Evolutionary conservation across 2,888 invertebrate species (phyloP).

Genomic region (Silvanus unidentatus): DNA sequence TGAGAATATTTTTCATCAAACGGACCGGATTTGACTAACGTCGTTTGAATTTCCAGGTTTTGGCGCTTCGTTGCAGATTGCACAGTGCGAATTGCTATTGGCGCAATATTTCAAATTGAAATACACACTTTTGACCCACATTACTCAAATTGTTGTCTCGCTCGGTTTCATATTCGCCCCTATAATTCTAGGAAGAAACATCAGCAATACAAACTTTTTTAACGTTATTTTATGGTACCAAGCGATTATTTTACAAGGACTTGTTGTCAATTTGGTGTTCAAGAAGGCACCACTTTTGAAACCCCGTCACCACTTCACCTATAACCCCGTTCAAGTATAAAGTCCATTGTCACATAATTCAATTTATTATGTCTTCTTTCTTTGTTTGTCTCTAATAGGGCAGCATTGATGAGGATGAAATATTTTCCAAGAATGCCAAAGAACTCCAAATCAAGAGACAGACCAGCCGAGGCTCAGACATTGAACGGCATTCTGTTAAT

Average conservation of each 20-base stretch:
- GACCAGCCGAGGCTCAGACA: constrained; percentile 20
- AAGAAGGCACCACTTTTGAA: constrained; percentile 51
- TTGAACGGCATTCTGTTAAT: constrained; percentile 23
- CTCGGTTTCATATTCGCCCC: constrained; percentile 53
- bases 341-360: too few relatives aligned
- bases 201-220: constrained; percentile 43
- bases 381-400: too few relatives aligned
- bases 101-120: constrained; percentile 56
- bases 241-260: constrained; percentile 54
- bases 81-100: constrained; percentile 55
- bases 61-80: constrained; percentile 53
- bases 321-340: too few relatives aligned
- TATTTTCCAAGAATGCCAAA: constrained; percentile 46
- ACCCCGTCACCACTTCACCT: constrained; percentile 10
- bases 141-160: constrained; percentile 51
- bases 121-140: constrained; percentile 49
- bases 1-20: neutral
- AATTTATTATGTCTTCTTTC: too few relatives aligned
- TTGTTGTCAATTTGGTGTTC: constrained; percentile 50
- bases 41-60: constrained; percentile 46
- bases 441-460: constrained; percentile 36
- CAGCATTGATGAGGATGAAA: constrained; percentile 49
- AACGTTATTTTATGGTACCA: constrained; percentile 54
- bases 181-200: constrained; percentile 49
- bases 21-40: neutral